These are phyloP conservation scores for Virgularia gustaviana DNA, from an alignment of 92 coral and sea anemone species.

Conservation along the genomic window DNA sequence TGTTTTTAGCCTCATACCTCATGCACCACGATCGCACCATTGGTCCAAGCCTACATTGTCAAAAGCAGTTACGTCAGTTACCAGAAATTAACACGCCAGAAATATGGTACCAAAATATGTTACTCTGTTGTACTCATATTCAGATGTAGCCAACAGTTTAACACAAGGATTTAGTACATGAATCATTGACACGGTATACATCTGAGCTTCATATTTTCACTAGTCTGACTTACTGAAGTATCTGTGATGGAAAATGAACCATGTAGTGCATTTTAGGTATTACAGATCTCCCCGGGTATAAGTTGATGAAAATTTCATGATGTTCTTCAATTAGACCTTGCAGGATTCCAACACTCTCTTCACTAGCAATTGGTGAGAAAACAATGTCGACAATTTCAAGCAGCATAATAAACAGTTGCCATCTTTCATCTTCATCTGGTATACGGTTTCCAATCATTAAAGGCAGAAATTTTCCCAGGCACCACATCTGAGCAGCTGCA, in stretches of 20 bases:
- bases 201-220: neutral
- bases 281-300: conserved; percentile 57
- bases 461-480: conserved; percentile 50
- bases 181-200: neutral
- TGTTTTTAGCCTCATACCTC: conserved; percentile 56
- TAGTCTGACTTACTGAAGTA: neutral
- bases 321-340: conserved; percentile 60
- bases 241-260: conserved; percentile 48
- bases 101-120: neutral
- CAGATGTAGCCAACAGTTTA: too few species aligned
- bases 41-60: conserved; percentile 51
- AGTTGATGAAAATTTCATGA: conserved; percentile 13
- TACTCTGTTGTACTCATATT: too few species aligned
- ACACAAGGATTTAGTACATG: neutral
- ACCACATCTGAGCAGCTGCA: conserved; percentile 64
- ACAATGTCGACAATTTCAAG: conserved; percentile 47
- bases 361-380: conserved; percentile 44
- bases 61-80: neutral
- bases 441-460: conserved; percentile 42
- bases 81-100: neutral
- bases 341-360: conserved; percentile 39
- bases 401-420: conserved; percentile 40
- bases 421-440: conserved; percentile 55
- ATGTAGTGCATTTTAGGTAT: conserved; percentile 66
- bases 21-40: conserved; percentile 62